These are phyloP conservation scores for Drosophila lini DNA, from an alignment of 1,140 invertebrate genomes.

Conservation along the genomic window DNA sequence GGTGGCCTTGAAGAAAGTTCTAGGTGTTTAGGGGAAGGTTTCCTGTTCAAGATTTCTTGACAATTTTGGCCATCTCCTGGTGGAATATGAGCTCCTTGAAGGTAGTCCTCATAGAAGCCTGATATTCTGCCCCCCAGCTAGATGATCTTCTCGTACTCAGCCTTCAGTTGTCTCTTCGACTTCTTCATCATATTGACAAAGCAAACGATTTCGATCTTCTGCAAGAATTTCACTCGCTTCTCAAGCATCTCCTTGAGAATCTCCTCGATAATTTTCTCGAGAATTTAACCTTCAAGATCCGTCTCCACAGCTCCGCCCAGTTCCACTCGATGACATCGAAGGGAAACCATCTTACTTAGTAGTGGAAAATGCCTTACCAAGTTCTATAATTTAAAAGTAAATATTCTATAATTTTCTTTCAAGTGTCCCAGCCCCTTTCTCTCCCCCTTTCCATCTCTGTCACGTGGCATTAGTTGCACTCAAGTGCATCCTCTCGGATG, in stretches of 20 bases:
- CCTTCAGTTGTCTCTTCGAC: background rate
- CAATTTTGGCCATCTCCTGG: background rate
- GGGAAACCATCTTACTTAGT: background rate
- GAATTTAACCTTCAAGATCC: background rate
- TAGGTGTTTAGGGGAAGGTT: background rate
- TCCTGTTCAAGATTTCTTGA: background rate
- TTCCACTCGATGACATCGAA: background rate
- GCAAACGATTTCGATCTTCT: background rate
- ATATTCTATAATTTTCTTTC: conserved; percentile 5
- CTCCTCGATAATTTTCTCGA: background rate
- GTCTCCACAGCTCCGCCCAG: background rate
- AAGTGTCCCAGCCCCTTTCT: background rate
- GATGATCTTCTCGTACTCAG: background rate
- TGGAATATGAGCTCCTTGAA: background rate
- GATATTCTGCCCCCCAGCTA: background rate
- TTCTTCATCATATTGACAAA: background rate
- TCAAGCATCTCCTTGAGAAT: background rate
- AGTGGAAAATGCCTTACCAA: background rate
- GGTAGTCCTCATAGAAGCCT: background rate
- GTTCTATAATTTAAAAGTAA: background rate
- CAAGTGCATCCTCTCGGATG: conserved; percentile 65
- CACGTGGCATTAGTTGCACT: conserved; percentile 70
- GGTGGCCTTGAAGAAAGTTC: too few species aligned
- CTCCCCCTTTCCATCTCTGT: conserved; percentile 20
- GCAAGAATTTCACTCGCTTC: background rate